Evolutionary conservation across 2,797 vertebrate genomes (phyloP), one percentile per base, ranked within the genome.

Genomic region (Aplochiton taeniatus): DNA sequence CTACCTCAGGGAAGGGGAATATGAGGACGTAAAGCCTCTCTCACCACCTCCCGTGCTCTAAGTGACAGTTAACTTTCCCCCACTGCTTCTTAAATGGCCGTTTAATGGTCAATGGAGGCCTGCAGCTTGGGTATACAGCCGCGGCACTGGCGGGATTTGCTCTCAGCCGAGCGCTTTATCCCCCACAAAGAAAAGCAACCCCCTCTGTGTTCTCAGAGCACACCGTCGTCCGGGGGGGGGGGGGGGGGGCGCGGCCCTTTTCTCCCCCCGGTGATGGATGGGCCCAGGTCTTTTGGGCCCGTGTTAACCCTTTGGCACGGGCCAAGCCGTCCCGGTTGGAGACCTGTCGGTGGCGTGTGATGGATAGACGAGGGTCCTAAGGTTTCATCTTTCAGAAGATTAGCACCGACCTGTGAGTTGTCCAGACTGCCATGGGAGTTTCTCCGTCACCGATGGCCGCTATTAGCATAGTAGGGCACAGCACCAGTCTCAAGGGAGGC

Each of bases 331-430:
- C 86, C 72, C 86, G 45, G 85, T 81, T 74, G 84, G 87, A 83
- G 79, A 78, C 83, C 86, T 64, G 79, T 83, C 74, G 76, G 78
- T 73, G 45, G 75, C 20, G 46, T 61, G 77, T 92, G 90, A 92
- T 92, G 88, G 88, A 93, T 93, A 85, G 85, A 80, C 81, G 77
- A 65, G 73, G 84, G 89, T 91, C 87, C 85, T 83, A 81, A 77
- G 83, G 82, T 85, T 77, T 79, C 87, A 91, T 92, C 83, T 87
- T 91, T 93, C 89, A 92, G 87, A 75, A 91, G 89, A 93, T 92
- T 92, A 92, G 87, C 87, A 79, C 77, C 91, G 90, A 90, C 88
- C 91, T 90, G 84, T 72, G 80, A 89, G 89, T 76, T 83, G 88
- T 88, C 86, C 82, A 74, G 73, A 76, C 78, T 58, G 84, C 88